Evolutionary conservation across 2,797 vertebrate genomes (phyloP), one percentile per base, ranked within the genome.

Genomic region (Lagodon rhomboides): DNA sequence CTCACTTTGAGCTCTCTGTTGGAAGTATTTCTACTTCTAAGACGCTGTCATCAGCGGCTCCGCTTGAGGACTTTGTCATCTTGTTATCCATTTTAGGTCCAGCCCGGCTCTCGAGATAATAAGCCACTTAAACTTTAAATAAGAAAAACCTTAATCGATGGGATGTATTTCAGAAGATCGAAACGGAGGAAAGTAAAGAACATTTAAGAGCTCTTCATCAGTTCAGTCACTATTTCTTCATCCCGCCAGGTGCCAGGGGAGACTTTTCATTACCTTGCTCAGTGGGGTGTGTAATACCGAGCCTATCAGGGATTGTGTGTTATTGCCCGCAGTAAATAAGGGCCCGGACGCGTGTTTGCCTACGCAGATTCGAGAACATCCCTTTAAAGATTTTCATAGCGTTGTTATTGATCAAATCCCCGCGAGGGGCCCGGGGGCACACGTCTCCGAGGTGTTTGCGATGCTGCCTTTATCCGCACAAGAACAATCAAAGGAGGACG

Each of bases 211-310:
- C 50, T 84, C 58, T 68, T 53, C 56, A 54, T 86, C 56, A 83
- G 64, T 73, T 75, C 62, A 73, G 66, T 76, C 64, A 67, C 65
- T 75, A 70, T 43, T 73, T 77, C 80, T 77, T 71, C 74, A 73
- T 79, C 72, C 69, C 12, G 61, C 27, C 46, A 27, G 67, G 67
- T 15, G 61, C 27, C 46, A 25, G 67, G 12, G 25, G 46, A 83
- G 68, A 78, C 68, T 82, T 92, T 87, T 87, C 79, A 92, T 92
- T 89, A 91, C 49, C 50, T 50, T 86, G 89, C 70, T 87, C 87
- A 86, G 79, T 56, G 79, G 73, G 51, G 82, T 77, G 91, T 85
- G 77, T 79, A 83, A 82, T 51, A 65, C 72, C 34, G 6, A 17
- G n/a, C 20, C 65, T 51, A 68, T 80, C 55, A 62, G 25, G 53